Evolutionary conservation across 2,797 vertebrate species (phyloP).

Genomic region (Columba guinea): DNA sequence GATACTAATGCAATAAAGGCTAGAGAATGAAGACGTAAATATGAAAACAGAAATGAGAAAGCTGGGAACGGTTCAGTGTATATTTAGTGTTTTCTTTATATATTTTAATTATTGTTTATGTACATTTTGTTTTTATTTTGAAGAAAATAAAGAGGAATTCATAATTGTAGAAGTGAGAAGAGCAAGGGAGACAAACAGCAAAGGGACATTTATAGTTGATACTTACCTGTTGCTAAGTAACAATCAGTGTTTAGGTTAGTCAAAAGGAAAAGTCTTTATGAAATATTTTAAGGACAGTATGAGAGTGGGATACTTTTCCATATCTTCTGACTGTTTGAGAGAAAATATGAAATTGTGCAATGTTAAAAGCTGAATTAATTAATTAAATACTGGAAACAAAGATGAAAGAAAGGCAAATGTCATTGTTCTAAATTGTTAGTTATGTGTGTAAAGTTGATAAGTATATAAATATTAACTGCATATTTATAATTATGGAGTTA

Average conservation of each 20-base stretch:
- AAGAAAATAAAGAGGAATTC: not conserved
- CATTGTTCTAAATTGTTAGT: not conserved
- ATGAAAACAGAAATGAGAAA: not conserved
- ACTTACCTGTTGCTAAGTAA: not conserved
- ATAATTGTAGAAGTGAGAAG: not conserved
- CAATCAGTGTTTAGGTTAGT: not conserved
- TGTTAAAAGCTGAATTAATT: not conserved
- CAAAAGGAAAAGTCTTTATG: not conserved
- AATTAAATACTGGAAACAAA: not conserved
- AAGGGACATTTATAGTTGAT: not conserved
- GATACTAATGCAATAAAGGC: not conserved
- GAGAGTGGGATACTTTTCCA: not conserved
- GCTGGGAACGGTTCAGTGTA: not conserved
- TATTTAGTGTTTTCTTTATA: not conserved
- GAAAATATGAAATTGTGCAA: not conserved
- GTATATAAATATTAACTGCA: not conserved
- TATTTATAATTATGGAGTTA: not conserved
- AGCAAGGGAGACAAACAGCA: not conserved
- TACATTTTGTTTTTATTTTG: not conserved
- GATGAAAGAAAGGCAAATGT: not conserved
- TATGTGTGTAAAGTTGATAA: not conserved
- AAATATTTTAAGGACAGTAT: not conserved
- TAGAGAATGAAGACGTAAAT: not conserved
- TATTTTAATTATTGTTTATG: not conserved
- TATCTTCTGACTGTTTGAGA: not conserved